Percentiles rank a stretch among this genome's conserved stretches.
Conservation (phyloP, 2,113 vertebrate genomes). For the Stigmatopora argus region DNA sequence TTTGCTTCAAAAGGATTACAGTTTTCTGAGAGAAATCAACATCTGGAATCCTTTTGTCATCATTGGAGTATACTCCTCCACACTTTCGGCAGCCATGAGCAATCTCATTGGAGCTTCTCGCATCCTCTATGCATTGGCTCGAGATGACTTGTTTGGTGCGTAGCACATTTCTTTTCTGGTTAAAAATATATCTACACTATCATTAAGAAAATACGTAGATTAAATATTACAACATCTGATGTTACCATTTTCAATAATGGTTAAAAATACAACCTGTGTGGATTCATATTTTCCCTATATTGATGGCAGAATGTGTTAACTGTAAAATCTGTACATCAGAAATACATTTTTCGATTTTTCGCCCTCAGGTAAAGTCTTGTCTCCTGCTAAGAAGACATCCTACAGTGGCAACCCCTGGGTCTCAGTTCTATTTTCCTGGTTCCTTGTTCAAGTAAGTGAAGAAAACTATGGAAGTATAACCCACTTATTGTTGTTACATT, state of each 20-base stretch:
- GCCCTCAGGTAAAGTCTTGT: constrained; percentile 70
- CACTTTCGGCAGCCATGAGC: constrained; percentile 84
- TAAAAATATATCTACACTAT: constrained; percentile 20
- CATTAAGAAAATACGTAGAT: background rate
- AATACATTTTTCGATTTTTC: background rate
- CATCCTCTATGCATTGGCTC: constrained; percentile 82
- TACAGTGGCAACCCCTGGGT: constrained; percentile 81
- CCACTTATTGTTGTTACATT: background rate
- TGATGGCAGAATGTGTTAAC: too few species aligned
- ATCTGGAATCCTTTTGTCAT: constrained; percentile 80
- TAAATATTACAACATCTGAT: background rate
- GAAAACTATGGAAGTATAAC: background rate
- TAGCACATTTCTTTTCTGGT: background rate
- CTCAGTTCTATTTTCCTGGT: constrained; percentile 83
- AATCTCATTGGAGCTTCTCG: constrained; percentile 86
- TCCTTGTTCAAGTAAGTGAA: constrained; percentile 80
- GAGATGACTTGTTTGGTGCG: constrained; percentile 85
- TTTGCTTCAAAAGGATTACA: constrained; percentile 81
- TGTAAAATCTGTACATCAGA: background rate
- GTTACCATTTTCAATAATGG: background rate
- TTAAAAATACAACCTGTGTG: background rate
- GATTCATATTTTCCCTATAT: too few species aligned
- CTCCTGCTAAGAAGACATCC: constrained; percentile 78
- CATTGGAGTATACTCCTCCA: constrained; percentile 82
- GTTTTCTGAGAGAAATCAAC: constrained; percentile 82